A percentile compares a stretch with the other conserved stretches of the same genome.
phyloP scores from a whole-genome alignment of 2,888 invertebrate genomes.

The Agonopterix heracliana region DNA sequence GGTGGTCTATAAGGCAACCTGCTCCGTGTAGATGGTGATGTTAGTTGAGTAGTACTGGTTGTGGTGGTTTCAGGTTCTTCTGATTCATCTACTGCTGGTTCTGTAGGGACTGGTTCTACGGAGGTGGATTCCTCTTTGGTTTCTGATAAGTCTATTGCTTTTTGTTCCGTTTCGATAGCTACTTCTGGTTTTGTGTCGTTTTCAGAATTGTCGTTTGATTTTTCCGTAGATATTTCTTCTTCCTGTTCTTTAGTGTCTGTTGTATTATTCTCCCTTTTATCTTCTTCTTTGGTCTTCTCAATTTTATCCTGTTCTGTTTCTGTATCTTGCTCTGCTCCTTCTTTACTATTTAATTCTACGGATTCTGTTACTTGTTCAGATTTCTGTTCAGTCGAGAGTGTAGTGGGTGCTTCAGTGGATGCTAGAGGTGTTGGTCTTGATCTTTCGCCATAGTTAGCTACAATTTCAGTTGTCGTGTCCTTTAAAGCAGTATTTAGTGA shows the following conservation, averaged over 20 bases:
- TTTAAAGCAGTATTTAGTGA: conserved; percentile 33
- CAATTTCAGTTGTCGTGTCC: conserved; percentile 31
- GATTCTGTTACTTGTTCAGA: conserved; percentile 26
- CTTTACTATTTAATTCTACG: conserved; percentile 11
- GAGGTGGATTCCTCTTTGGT: conserved; percentile 1
- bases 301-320: conserved; percentile 10
- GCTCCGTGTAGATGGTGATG: conserved; percentile 25
- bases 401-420: conserved; percentile 15
- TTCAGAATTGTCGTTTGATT: conserved; percentile 4
- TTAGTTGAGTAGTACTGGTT: conserved; percentile 36
- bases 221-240: conserved; percentile 13
- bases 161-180: conserved; percentile 33
- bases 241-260: conserved; percentile 4
- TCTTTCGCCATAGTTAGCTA: conserved; percentile 61
- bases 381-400: conserved; percentile 23
- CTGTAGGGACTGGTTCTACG: background rate
- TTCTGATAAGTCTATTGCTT: conserved; percentile 33
- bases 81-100: conserved; percentile 9
- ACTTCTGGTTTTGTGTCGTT: conserved; percentile 29
- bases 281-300: conserved; percentile 2
- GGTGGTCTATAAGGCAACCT: conserved; percentile 60
- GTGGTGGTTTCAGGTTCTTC: conserved; percentile 41
- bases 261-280: conserved; percentile 8
- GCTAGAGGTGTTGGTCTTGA: conserved; percentile 19
- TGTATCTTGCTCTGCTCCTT: conserved; percentile 16